Evolutionary conservation across 2,797 vertebrate species (phyloP).

Genomic region (Myotis daubentonii): DNA sequence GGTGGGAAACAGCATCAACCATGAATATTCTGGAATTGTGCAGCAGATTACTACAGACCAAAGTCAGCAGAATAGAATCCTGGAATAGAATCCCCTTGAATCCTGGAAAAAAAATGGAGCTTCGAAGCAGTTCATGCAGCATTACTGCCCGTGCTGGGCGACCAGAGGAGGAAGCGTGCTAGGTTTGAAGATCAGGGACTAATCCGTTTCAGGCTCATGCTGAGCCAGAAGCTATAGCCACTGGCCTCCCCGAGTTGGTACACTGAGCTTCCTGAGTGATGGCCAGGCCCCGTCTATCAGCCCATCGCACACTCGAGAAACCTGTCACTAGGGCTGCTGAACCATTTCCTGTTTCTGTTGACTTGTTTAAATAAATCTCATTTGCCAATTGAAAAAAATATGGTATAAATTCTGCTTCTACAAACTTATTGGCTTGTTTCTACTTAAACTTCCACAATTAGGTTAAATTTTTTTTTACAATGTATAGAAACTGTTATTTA

Average conservation of each 20-base stretch:
- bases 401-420: neutral
- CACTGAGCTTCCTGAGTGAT: neutral
- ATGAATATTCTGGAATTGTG: constrained; percentile 96
- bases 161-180: neutral
- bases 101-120: neutral
- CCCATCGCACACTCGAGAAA: neutral
- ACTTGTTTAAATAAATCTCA: constrained; percentile 32
- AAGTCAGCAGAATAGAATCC: constrained; percentile 88
- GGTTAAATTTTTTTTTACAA: neutral
- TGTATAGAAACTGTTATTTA: neutral
- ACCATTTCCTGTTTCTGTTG: neutral
- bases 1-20: constrained; percentile 92
- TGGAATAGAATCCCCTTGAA: no score
- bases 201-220: neutral
- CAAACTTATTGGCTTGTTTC: neutral
- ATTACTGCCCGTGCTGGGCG: neutral
- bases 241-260: neutral
- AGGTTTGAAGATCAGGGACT: constrained; percentile 84
- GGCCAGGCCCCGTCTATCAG: rapidly evolving
- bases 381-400: neutral
- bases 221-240: neutral
- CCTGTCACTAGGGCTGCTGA: neutral
- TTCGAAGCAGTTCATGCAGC: neutral
- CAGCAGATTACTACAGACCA: constrained; percentile 91
- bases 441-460: neutral